phyloP scores from a whole-genome alignment of 1,140 invertebrate species.

The Theocolax elegans region DNA sequence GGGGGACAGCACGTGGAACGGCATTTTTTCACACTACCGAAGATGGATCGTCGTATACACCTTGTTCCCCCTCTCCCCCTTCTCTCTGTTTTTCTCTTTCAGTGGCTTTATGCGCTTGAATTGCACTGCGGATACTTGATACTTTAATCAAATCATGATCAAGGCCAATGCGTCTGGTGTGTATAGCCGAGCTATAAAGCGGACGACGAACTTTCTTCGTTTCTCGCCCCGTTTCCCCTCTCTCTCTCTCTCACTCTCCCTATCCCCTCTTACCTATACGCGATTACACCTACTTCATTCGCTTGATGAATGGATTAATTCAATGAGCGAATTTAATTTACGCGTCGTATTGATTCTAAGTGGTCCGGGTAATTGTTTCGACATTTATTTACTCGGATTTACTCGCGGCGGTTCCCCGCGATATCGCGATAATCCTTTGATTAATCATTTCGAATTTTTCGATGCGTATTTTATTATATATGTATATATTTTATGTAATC shows the following conservation, averaged over 20 bases:
- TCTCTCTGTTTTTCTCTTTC: neutral
- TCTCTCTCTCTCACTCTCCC: neutral
- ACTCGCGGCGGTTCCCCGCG: no score
- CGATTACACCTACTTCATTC: no score
- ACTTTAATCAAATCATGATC: conserved; percentile 28
- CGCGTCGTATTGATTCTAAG: no score
- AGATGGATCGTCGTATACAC: conserved; percentile 18
- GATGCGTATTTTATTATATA: no score
- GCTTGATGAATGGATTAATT: neutral
- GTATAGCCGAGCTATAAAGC: conserved; percentile 4
- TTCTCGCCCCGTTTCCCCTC: neutral
- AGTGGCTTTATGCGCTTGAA: neutral
- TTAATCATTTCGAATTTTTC: no score
- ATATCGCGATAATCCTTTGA: no score
- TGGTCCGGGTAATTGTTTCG: no score
- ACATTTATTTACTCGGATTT: no score
- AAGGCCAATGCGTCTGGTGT: conserved; percentile 16
- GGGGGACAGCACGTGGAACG: conserved; percentile 38
- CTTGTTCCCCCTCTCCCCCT: neutral
- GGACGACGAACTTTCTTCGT: neutral
- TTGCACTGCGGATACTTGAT: neutral
- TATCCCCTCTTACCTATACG: neutral
- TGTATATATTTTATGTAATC: no score
- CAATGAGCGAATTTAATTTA: no score
- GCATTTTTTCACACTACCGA: conserved; percentile 22